Base-by-base conservation (phyloP, 2,888 invertebrate genomes). In the Eupithecia abbreviata region DNA sequence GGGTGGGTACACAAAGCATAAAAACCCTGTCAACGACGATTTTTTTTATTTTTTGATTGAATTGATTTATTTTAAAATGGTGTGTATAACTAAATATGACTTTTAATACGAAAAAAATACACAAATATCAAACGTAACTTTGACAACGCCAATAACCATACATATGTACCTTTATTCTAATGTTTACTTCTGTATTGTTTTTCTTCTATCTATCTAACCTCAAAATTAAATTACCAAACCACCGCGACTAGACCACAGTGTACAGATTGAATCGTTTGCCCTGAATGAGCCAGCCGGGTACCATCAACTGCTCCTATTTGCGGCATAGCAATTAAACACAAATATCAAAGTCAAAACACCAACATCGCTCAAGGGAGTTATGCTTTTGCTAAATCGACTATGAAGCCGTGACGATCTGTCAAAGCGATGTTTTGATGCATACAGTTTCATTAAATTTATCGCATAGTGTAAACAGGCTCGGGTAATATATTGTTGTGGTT, bases 401-500 rank as follows among this genome's bases (percentile, higher is more conserved):
- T 69, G 13, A 45, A 69, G 12, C 45, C 18, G 49, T 47, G 69
- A 68, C 65, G 58, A 66, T 66, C 45, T 69, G 69, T 49, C 69
- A 69, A 74, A 55, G 45, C 58, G n/a, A 71, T 47, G 72, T 43
- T 66, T 43, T 73, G 68, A 68, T 58, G n/a, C 69, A 49, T 30
- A 30, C 15, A 45, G 69, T 66, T 42, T 62, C 13, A 65, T 72
- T 49, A 58, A 68, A 43, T 73, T 42, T 75, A 74, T 78, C 58
- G 76, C 49, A 70, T 73, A 73, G 65, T 76, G 77, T 71, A 72
- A 77, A 79, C 78, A 51, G 74, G 55, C 67, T 58, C 73, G 69
- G 43, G 74, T 79, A 79, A 80, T 79, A 77, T 79, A 82, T 75
- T 78, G 77, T 75, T 76, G 80, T 72, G 70, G 78, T 45, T 42